Base-by-base conservation (phyloP, 2,888 invertebrate genomes). In the Nemapogon koenigi region DNA sequence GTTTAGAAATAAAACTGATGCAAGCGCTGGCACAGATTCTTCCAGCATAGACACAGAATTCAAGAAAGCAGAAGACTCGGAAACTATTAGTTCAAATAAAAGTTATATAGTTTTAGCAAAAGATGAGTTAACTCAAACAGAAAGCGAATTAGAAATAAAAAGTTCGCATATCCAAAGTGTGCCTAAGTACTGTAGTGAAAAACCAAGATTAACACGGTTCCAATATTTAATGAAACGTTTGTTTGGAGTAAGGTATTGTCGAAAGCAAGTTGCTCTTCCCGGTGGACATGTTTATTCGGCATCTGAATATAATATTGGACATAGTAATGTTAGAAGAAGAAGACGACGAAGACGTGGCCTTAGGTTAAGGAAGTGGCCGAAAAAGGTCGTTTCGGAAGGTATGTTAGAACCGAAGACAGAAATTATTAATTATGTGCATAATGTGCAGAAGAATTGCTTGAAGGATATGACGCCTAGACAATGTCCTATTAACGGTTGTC, bases 401-500 rank as follows among this genome's bases (percentile, higher is more conserved):
- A 55, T 52, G 0, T 35, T 73, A 6, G 51, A 55, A 2, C 55
- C 56, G 13, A 60, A 50, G 35, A 66, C 72, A 0, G 46, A 55
- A 1, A 68, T 71, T n/a, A 33, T 28, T 33, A 52, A 56, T 0
- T 73, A 57, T 16, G 64, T 72, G 2, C 73, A 75, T 41, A 58
- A 63, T 0, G 63, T 69, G 0, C 76, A 73, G 47, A 57, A 47
- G 39, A 60, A 46, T 36, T 76, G 65, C 16, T 44, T 75, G 30
- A 57, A 56, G 53, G 75, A 76, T 25, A 68, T 59, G 0, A 73
- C 72, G 14, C 60, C 61, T 0, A 45, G 76, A 2, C 64, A 66
- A 6, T 76, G 76, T 33, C 76, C 76, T 0, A 59, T 75, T 1
- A 15, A 55, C 3, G 73, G 71, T 0, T 76, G 76, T 39, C 49